Conservation (phyloP, 2,888 invertebrate genomes). For the Xylocampa areola region DNA sequence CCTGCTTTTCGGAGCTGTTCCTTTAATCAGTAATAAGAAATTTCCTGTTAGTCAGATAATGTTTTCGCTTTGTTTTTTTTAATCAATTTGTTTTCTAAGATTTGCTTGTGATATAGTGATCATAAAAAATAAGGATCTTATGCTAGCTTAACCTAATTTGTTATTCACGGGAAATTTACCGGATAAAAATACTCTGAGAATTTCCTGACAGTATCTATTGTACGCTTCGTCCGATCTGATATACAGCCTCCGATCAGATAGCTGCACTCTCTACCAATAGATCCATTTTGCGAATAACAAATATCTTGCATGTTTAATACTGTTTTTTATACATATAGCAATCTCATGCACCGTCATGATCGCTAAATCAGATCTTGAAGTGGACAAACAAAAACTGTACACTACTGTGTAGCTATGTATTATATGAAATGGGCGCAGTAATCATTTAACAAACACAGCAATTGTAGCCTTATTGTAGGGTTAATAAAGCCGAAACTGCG, state of each 20-base stretch:
- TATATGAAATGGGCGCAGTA: slow-evolving; percentile 15
- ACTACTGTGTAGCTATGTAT: slow-evolving; percentile 31
- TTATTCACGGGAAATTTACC: no score
- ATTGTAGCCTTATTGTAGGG: neutral
- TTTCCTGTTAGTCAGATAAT: no score
- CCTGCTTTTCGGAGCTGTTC: neutral
- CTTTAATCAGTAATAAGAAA: no score
- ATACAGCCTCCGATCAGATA: no score
- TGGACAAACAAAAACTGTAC: slow-evolving; percentile 34
- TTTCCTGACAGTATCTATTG: no score
- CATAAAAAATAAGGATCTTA: no score
- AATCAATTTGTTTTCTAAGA: no score
- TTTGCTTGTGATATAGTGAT: no score
- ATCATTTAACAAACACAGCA: neutral
- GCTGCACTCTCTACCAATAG: neutral
- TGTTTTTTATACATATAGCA: slow-evolving; percentile 22
- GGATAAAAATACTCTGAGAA: no score
- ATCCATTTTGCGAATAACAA: slow-evolving; percentile 10
- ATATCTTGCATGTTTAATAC: slow-evolving; percentile 10
- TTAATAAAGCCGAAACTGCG: slow-evolving; percentile 19
- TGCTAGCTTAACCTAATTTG: no score
- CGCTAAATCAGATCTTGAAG: slow-evolving; percentile 36
- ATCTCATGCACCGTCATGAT: slow-evolving; percentile 29
- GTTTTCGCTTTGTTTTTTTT: no score
- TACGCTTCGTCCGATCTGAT: no score